phyloP scores from a whole-genome alignment of 2,797 vertebrate genomes.

The Sphenodon punctatus region DNA sequence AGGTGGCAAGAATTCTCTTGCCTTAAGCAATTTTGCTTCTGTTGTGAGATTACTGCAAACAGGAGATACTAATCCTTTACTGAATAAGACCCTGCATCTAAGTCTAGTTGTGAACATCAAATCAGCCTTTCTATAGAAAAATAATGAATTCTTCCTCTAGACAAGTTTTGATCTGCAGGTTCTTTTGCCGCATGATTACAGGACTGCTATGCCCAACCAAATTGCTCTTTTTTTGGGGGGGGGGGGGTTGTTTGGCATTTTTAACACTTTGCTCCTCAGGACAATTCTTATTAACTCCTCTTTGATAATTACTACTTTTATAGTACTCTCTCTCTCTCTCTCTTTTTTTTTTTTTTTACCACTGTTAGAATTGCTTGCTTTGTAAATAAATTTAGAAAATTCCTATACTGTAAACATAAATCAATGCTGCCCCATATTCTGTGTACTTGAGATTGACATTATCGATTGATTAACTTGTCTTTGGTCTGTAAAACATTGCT shows the following conservation, averaged over 20 bases:
- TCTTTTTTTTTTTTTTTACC: not conserved
- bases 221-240: no score
- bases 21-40: not conserved
- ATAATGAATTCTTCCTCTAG: not conserved
- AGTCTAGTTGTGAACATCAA: not conserved
- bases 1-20: fast-evolving
- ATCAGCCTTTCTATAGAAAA: slow-evolving; percentile 17
- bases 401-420: not conserved
- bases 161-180: not conserved
- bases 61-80: not conserved
- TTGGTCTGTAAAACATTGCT: not conserved
- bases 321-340: no score
- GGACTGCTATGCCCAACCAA: slow-evolving; percentile 6
- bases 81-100: not conserved
- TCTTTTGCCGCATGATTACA: not conserved
- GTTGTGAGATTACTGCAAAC: not conserved
- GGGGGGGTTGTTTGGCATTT: not conserved
- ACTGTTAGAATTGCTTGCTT: not conserved
- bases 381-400: not conserved
- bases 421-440: not conserved
- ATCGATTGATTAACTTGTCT: not conserved
- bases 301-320: not conserved
- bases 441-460: not conserved
- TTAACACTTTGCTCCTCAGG: not conserved
- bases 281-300: not conserved